Evolutionary conservation across 1,140 invertebrate species (phyloP), one percentile per base, ranked within the genome.

Genomic region (Delia radicum): DNA sequence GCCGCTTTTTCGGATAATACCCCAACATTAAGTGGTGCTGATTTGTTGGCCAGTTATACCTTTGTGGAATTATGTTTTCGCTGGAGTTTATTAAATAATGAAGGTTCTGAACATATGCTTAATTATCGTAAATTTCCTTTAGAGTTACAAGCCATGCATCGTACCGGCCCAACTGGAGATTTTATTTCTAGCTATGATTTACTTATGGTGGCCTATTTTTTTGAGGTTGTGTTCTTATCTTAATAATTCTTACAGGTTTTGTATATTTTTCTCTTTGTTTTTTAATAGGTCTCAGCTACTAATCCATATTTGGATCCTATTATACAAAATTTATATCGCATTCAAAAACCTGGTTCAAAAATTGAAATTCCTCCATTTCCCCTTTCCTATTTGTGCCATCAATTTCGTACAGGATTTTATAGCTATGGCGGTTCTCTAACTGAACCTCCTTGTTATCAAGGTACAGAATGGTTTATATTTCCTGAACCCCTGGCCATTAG

Each of bases 381-480:
- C 0, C 77, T 90, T 13, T 86, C 87, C 27, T 88, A 89, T 79
- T 42, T 91, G 7, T 84, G 87, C 28, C 86, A 89, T 24, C 78
- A 81, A 0, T 90, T 90, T 48, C 83, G 87, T 5, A 85, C 84
- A 2, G 86, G 88, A 74, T 91, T 89, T 81, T 96, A 92, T 85
- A 93, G 90, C 8, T 97, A 97, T 82, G 84, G 86, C 6, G 95
- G 95, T 0, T 95, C 94, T 0, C 83, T 97, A 29, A 96, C 94
- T 0, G 94, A 93, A 15, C 94, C 95, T 18, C 95, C 95, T 0
- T 95, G 93, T 79, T 91, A 89, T 46, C 94, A 97, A 88, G 91
- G 91, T 74, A 94, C 96, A 15, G 91, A 90, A 13, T 97, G 96
- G 95, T 93, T 96, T 76, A 89, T 97, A 3, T 92, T 94, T 77